phyloP scores from a whole-genome alignment of 2,888 invertebrate genomes.

The Catocala sponsa region DNA sequence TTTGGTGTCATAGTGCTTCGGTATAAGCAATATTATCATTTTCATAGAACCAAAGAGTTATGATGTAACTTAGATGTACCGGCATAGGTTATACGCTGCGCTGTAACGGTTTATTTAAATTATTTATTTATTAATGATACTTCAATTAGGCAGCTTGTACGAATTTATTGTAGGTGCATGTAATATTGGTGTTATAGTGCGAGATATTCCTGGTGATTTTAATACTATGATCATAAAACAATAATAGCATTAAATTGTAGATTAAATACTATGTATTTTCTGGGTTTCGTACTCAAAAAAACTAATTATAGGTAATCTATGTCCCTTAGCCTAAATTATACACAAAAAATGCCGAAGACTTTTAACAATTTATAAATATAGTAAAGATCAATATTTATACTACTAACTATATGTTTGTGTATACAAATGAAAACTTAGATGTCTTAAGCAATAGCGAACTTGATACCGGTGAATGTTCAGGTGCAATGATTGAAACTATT shows the following conservation, averaged over 20 bases:
- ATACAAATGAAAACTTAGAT: neutral
- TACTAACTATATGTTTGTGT: no score
- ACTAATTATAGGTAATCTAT: constrained; percentile 1
- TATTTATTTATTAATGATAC: constrained; percentile 35
- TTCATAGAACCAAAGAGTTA: constrained; percentile 72
- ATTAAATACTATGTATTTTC: constrained; percentile 27
- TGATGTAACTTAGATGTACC: constrained; percentile 39
- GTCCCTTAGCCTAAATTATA: constrained; percentile 27
- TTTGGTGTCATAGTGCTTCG: constrained; percentile 56
- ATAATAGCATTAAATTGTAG: constrained; percentile 45
- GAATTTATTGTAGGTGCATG: constrained; percentile 36
- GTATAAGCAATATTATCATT: constrained; percentile 58
- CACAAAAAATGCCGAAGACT: constrained; percentile 14
- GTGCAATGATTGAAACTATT: constrained; percentile 16
- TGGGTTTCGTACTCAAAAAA: constrained; percentile 19
- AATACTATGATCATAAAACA: constrained; percentile 41
- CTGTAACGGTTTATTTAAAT: constrained; percentile 43
- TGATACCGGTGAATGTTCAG: constrained; percentile 1
- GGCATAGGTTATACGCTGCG: constrained; percentile 39
- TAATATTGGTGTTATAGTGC: constrained; percentile 26
- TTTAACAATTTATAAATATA: neutral
- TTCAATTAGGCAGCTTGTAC: constrained; percentile 43
- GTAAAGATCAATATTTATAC: no score
- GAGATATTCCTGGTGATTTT: constrained; percentile 30
- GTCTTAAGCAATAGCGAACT: constrained; percentile 15